Base-by-base conservation (phyloP, 2,888 invertebrate species). In the Polyommatus iphigenia region DNA sequence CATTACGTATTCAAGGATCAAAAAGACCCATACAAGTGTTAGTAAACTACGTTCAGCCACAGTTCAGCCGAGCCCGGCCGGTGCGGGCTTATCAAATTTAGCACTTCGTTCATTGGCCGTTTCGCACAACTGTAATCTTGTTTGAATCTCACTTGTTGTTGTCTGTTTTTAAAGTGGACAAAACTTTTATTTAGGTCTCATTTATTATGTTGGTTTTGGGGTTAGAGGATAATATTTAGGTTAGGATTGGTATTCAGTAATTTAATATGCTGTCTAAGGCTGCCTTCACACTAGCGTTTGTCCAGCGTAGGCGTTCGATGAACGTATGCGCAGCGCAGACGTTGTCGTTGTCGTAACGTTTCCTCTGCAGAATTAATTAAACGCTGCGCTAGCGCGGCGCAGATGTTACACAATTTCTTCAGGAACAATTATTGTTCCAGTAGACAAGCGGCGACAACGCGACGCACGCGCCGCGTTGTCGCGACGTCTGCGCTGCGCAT, bases 1-100 rank as follows among this genome's bases (percentile, higher is more conserved):
- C 81, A 82, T 81, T 86, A 86, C 85, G 83, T 87, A 90, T 89
- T 90, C 89, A 89, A 88, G 88, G 89, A 88, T 87, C 87, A 85
- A 86, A 84, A 85, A 87, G 87, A 85, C 87, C 86, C 85, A 85
- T 86, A 86, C 86, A 85, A 87, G 86, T 84, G 89, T 88, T 87
- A 86, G 86, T 86, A 85, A 86, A 86, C 84, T 84, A 84, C 20
- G 24, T 24, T 75, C 41, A 24, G 24, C 24, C 24, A 24, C 24
- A 24, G 24, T 24, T 24, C 24, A 75, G 15, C 24, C 29, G 24
- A 50, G 75, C 50, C 24, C 6, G 75, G 54, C 46, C 20, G 24
- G 15, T 29, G 75, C 54, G 75, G 75, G 75, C 29, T 75, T 54
- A 75, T 75, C 75, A 75, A 75, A 75, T 75, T 75, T 75, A 29